Evolutionary conservation across 2,888 invertebrate species (phyloP), one percentile per base, ranked within the genome.

Genomic region (Cephalotes varians): DNA sequence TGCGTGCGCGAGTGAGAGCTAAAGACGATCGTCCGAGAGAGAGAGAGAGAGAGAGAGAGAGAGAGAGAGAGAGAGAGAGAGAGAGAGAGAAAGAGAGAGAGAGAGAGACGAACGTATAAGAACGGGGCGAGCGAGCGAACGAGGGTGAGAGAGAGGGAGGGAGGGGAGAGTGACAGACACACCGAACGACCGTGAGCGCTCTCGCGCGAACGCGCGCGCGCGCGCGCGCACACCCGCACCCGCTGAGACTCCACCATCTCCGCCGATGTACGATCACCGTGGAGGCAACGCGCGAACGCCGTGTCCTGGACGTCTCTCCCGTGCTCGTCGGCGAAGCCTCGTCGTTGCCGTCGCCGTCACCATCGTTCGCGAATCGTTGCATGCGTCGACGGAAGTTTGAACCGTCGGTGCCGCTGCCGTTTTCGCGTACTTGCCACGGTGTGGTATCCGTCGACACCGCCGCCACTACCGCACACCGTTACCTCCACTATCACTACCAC

Each of bases 221-320:
- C 69, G 69, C 62, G 77, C 69, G 69, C 82, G 80, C 77, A 64
- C 81, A 15, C 51, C 54, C 71, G 49, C 77, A n/a, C 49, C 31
- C 74, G 67, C 56, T 62, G 62, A 49, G 54, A 34, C 73, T 62
- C 49, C 64, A 12, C 44, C 51, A 25, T 31, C 64, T 56, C 69
- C 81, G 71, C 88, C 82, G 85, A 88, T 91, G 91, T 89, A 77
- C 86, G 86, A 62, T 82, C 86, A 84, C 79, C 89, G 82, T 73
- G 86, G 85, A 60, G 76, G 54, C 54, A 31, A 82, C 85, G 81
- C 87, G 85, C 90, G 87, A 90, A 84, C 87, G 85, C 85, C 87
- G 85, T 84, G 73, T 82, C 86, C 85, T 81, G 89, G 88, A 84
- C 87, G 85, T 85, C 87, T 77, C 51, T 82, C 87, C 67, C 80